Conservation (phyloP, 2,888 invertebrate species). For the Mactromeris polynyma region DNA sequence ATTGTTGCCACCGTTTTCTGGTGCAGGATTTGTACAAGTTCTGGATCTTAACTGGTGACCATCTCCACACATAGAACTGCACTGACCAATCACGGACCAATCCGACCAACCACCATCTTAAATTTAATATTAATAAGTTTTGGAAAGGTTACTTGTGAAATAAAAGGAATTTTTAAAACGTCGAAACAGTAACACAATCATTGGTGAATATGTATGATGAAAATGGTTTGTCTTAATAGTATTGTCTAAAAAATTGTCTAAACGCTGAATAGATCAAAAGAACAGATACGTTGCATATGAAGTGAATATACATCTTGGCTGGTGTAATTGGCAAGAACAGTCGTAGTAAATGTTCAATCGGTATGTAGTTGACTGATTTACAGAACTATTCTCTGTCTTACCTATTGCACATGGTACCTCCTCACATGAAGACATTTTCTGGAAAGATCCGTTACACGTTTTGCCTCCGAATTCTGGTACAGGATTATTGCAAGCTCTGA, state of each 20-base stretch:
- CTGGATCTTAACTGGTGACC: background rate
- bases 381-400: background rate
- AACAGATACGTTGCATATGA: no score
- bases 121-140: background rate
- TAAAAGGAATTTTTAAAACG: background rate
- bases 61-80: slow-evolving; percentile 23
- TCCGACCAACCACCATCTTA: slow-evolving; percentile 17
- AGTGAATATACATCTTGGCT: no score
- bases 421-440: background rate
- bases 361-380: no score
- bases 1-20: slow-evolving; percentile 7
- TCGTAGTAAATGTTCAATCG: no score
- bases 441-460: background rate
- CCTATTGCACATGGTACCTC: slow-evolving; percentile 3
- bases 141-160: background rate
- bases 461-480: background rate
- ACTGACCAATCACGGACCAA: background rate
- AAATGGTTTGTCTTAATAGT: no score
- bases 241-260: no score
- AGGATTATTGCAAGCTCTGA: background rate
- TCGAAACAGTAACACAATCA: background rate
- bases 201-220: background rate
- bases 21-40: slow-evolving; percentile 28
- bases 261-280: no score
- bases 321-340: no score